Evolutionary conservation across 92 coral and sea anemone genomes (phyloP).

Genomic region (Bergia sp.): DNA sequence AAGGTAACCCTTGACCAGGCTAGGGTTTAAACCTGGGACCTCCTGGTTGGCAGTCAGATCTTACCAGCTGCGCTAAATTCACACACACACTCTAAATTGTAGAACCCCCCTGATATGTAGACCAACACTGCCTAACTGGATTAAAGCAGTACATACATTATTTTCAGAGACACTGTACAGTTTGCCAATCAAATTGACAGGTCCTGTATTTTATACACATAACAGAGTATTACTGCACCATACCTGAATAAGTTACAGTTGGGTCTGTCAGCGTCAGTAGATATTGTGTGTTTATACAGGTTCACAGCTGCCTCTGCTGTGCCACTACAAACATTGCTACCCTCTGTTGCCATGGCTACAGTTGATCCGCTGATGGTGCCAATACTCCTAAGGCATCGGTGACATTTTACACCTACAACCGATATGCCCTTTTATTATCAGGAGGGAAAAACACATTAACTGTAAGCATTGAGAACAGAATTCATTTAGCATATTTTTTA

Average conservation of each 20-base stretch:
- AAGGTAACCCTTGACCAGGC: too few species aligned
- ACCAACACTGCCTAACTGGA: too few species aligned
- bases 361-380: constrained; percentile 46
- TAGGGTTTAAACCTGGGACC: too few species aligned
- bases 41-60: too few species aligned
- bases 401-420: constrained; percentile 52
- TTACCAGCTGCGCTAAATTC: too few species aligned
- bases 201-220: neutral
- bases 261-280: neutral
- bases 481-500: too few species aligned
- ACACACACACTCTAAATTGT: too few species aligned
- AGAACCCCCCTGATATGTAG: too few species aligned
- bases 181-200: neutral
- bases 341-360: constrained; percentile 43
- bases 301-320: constrained; percentile 13
- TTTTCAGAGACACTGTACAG: neutral
- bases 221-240: neutral
- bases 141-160: too few species aligned
- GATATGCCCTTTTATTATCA: neutral
- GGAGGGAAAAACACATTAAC: neutral
- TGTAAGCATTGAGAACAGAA: too few species aligned
- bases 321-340: neutral
- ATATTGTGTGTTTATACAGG: constrained; percentile 55
- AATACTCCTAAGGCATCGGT: constrained; percentile 59
- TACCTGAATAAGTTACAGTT: constrained; percentile 56